phyloP scores from a whole-genome alignment of 1,140 invertebrate species.

The Zeugodacus cucurbitae region DNA sequence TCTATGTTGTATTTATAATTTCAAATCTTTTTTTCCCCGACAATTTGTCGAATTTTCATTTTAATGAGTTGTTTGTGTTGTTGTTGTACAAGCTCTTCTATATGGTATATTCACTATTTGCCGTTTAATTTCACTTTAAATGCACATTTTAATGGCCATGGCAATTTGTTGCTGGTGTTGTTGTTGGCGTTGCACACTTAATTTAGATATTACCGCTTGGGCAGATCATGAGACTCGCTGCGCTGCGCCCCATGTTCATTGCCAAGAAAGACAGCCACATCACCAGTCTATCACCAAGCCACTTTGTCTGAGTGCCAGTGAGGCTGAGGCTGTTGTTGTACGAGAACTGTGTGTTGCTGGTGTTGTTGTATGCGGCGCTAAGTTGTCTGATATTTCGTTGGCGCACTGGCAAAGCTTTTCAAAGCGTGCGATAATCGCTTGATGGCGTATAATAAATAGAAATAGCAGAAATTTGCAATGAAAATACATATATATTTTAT shows the following conservation, averaged over 20 bases:
- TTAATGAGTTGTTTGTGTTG: background rate
- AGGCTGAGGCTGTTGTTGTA: background rate
- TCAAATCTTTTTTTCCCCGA: too few species aligned
- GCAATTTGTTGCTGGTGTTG: background rate
- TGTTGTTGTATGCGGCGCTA: background rate
- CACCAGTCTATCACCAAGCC: background rate
- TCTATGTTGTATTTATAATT: too few species aligned
- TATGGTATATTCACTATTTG: background rate
- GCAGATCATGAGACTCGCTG: background rate
- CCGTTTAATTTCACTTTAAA: slow-evolving; percentile 8
- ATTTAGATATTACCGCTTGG: background rate
- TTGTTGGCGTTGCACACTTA: background rate
- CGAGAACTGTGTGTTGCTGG: background rate
- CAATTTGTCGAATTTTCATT: background rate
- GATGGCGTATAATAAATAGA: background rate
- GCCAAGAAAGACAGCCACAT: background rate
- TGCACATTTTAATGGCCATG: slow-evolving; percentile 5
- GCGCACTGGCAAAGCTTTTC: background rate
- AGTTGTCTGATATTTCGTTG: background rate
- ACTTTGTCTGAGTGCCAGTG: background rate
- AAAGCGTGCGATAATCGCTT: background rate
- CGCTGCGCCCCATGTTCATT: background rate
- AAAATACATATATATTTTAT: too few species aligned
- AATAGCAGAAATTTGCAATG: too few species aligned
- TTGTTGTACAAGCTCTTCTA: background rate